Evolutionary conservation across 2,797 vertebrate genomes (phyloP), one percentile per base, ranked within the genome.

Genomic region (Sarcoramphus papa): DNA sequence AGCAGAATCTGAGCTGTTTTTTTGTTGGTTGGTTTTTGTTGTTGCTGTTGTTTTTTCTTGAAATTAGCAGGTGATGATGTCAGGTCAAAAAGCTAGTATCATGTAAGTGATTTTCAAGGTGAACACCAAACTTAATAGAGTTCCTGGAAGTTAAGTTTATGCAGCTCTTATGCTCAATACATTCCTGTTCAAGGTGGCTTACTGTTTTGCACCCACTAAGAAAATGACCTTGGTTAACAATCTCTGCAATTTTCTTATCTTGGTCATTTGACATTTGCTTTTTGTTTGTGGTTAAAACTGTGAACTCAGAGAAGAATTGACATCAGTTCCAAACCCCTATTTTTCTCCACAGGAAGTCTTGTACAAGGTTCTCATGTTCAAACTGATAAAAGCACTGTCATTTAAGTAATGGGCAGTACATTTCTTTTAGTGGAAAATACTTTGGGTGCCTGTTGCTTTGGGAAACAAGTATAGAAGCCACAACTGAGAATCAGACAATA

Each of bases 381-480:
- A 87, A 95, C 50, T 83, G 79, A 47, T 93, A 95, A 96, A 97
- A 94, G 77, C 50, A 80, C 78, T 91, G 60, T 73, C 73, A 95
- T 97, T 97, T 97, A 90, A 92, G 88, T 93, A 97, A 97, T 81
- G 56, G 91, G 33, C 87, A 88, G 74, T 79, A 64, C 23, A 60
- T 53, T 88, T 93, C 48, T 85, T 93, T 70, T 68, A 91, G 63
- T 60, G 28, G 67, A 94, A 96, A 96, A 90, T 80, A 63, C 64
- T 93, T 80, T 47, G 73, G 85, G 80, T 54, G 37, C 62, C 72
- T 92, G 75, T 80, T 90, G 82, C 83, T 70, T 95, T 75, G 43
- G 22, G 76, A 95, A 95, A 91, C 63, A 88, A 91, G 53, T 85
- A 93, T 72, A 81, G 78, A 91, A 90, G 12, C 40, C 69, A 75